Evolutionary conservation across 92 coral and sea anemone genomes (phyloP).

Genomic region (Palythoa caribaeorum): DNA sequence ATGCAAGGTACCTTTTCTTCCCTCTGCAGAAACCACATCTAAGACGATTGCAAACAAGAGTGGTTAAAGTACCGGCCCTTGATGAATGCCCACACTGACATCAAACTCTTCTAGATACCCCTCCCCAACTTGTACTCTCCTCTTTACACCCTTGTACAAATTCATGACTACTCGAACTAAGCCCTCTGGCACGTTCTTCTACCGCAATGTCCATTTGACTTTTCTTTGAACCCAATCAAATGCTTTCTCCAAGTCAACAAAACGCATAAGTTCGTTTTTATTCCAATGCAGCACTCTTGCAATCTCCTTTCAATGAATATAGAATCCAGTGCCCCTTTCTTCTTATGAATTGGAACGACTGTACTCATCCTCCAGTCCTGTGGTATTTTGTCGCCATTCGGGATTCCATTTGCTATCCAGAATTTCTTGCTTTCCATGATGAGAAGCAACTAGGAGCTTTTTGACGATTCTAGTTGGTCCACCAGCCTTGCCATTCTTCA

Average conservation of each 20-base stretch:
- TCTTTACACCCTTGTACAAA: constrained; percentile 23
- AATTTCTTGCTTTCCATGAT: not conserved
- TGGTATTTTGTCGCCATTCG: not conserved
- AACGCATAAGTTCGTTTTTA: not conserved
- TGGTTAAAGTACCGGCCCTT: constrained; percentile 43
- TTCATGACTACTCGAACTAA: constrained; percentile 21
- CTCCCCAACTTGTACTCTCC: constrained; percentile 30
- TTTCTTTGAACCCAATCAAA: not conserved
- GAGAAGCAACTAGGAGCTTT: not conserved
- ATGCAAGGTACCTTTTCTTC: constrained; percentile 22
- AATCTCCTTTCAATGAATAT: not conserved
- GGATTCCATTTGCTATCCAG: not conserved
- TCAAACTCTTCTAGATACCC: constrained; percentile 23
- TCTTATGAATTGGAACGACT: not conserved
- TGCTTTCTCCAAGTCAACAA: not conserved
- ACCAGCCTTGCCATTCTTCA: not conserved
- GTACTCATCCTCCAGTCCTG: not conserved
- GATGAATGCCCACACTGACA: constrained; percentile 49
- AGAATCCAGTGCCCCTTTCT: not conserved
- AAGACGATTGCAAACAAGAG: constrained; percentile 38
- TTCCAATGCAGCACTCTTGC: not conserved
- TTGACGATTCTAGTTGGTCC: not conserved
- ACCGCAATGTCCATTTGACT: constrained; percentile 38
- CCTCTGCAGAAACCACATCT: constrained; percentile 28
- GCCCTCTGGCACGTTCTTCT: constrained; percentile 38